phyloP scores from a whole-genome alignment of 2,888 invertebrate species.

The Schizaphis graminum region DNA sequence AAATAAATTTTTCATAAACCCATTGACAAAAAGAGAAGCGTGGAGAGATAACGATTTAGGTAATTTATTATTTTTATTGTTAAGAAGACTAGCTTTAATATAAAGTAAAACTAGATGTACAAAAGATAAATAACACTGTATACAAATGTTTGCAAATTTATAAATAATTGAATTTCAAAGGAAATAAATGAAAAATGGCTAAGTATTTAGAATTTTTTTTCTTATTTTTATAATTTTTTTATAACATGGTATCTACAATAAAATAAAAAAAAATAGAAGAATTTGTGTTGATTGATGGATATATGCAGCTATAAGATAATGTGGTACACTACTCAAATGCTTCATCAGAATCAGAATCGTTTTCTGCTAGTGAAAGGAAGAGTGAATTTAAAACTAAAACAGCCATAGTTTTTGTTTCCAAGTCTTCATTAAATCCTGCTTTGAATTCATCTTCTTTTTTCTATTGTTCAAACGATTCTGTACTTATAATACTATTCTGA shows the following conservation, averaged over 20 bases:
- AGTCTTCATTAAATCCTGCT: conserved; percentile 58
- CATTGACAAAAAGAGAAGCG: conserved; percentile 50
- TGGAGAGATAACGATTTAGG: conserved; percentile 21
- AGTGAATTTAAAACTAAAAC: conserved; percentile 61
- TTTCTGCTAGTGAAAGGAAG: conserved; percentile 52
- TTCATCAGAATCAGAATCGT: conserved; percentile 61
- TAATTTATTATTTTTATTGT: no score
- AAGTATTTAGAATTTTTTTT: conserved; percentile 53
- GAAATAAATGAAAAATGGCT: conserved; percentile 65
- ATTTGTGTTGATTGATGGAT: conserved; percentile 42
- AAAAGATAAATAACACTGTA: no score
- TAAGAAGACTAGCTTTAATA: no score
- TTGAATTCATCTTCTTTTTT: conserved; percentile 74
- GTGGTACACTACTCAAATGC: conserved; percentile 23
- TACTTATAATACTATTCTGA: conserved; percentile 83
- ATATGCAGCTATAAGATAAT: background rate
- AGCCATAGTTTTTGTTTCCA: conserved; percentile 61
- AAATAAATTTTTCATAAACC: conserved; percentile 43
- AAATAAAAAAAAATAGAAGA: conserved; percentile 58
- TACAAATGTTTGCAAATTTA: conserved; percentile 62
- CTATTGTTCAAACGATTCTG: conserved; percentile 87
- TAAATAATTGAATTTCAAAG: conserved; percentile 58
- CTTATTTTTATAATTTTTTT: conserved; percentile 63
- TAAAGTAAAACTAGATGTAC: no score
- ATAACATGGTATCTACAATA: conserved; percentile 66